These are phyloP conservation scores for Ips nitidus DNA, from an alignment of 1,140 invertebrate genomes.

Conservation along the genomic window DNA sequence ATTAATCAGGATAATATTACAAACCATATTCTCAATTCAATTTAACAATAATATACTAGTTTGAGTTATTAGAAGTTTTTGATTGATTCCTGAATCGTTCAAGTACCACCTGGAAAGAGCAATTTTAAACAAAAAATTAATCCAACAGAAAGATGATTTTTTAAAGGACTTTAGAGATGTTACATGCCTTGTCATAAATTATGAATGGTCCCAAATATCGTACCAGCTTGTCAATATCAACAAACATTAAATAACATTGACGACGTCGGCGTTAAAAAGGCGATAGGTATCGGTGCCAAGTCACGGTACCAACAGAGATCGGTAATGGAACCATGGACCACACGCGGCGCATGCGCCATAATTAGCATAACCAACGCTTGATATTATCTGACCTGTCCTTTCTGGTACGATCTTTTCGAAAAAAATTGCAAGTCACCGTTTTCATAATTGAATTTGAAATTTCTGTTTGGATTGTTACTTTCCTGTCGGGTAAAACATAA, in stretches of 20 bases:
- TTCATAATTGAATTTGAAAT: constrained; percentile 26
- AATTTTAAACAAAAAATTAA: too few species aligned
- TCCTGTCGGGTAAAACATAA: constrained; percentile 7
- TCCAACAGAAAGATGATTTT: too few species aligned
- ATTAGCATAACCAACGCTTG: constrained; percentile 19
- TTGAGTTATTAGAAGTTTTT: too few species aligned
- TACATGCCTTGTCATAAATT: too few species aligned
- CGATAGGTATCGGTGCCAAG: constrained; percentile 5
- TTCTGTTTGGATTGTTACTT: constrained; percentile 17
- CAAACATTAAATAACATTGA: constrained; percentile 2
- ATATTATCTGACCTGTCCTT: constrained; percentile 13
- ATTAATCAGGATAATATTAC: too few species aligned
- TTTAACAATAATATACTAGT: too few species aligned
- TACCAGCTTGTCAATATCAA: neutral
- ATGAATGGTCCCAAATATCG: too few species aligned
- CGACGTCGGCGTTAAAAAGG: constrained; percentile 16
- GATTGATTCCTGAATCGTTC: too few species aligned
- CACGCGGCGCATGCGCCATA: constrained; percentile 28
- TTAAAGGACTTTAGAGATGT: too few species aligned
- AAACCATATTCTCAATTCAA: too few species aligned
- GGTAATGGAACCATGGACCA: constrained; percentile 23
- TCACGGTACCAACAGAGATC: constrained; percentile 17
- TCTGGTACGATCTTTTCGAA: constrained; percentile 4
- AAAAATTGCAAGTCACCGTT: constrained; percentile 27
- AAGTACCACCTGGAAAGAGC: too few species aligned